Evolutionary conservation across 2,888 invertebrate species (phyloP).

Genomic region (Luffia ferchaultella): DNA sequence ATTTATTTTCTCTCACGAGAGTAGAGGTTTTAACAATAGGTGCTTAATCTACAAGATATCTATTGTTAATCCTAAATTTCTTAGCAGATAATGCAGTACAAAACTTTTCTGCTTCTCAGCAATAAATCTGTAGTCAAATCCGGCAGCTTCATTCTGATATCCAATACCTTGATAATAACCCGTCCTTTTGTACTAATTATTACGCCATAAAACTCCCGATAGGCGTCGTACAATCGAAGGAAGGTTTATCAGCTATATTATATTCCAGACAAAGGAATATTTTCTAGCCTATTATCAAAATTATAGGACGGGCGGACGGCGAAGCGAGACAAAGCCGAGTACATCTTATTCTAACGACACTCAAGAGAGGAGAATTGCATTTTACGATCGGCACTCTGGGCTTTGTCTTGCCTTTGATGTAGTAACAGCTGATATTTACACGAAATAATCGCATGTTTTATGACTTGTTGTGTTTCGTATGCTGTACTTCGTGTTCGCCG

Average conservation of each 20-base stretch:
- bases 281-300: constrained; percentile 64
- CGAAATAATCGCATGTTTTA: no score
- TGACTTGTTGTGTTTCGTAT: no score
- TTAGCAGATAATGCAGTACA: no score
- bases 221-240: constrained; percentile 38
- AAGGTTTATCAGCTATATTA: constrained; percentile 41
- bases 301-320: constrained; percentile 25
- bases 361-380: not conserved
- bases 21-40: no score
- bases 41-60: no score
- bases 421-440: not conserved
- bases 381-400: not conserved
- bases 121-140: no score
- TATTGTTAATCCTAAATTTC: no score
- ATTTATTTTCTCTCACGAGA: no score
- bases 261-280: constrained; percentile 54
- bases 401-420: not conserved
- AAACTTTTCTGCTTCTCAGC: no score
- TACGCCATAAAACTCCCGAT: not conserved
- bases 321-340: not conserved
- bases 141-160: no score
- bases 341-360: not conserved
- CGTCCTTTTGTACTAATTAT: not conserved
- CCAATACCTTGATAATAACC: no score
- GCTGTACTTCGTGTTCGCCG: no score